Percentiles rank a stretch among this genome's conserved stretches.
These are phyloP conservation scores for Phania funesta DNA, from an alignment of 2,888 invertebrate genomes.

Conservation along the genomic window DNA sequence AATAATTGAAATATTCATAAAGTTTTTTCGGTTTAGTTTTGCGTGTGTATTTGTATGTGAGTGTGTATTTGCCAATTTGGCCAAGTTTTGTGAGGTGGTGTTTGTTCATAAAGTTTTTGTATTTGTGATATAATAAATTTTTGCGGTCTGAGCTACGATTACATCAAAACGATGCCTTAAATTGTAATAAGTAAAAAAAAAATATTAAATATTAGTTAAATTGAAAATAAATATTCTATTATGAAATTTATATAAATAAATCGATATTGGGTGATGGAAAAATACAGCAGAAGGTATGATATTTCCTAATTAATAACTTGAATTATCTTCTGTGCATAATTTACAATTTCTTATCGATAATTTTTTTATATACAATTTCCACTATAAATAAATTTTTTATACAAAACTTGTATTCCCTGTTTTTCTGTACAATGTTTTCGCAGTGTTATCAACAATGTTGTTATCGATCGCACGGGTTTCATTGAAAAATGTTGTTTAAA, in stretches of 20 bases:
- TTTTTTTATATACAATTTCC: too few species aligned
- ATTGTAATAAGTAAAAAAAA: constrained; percentile 1
- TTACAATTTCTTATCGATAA: too few species aligned
- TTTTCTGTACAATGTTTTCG: too few species aligned
- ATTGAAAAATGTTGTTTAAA: too few species aligned
- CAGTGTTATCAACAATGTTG: too few species aligned
- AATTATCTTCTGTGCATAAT: too few species aligned
- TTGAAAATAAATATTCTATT: not conserved
- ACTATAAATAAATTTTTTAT: too few species aligned
- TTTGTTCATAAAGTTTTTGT: constrained; percentile 47
- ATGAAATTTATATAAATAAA: not conserved
- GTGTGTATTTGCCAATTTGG: constrained; percentile 37
- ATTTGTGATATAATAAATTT: constrained; percentile 28
- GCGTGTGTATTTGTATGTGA: not conserved
- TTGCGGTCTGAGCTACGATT: constrained; percentile 23
- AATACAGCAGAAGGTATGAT: constrained; percentile 4
- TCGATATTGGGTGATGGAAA: not conserved
- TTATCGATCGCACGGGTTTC: too few species aligned
- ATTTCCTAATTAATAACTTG: too few species aligned
- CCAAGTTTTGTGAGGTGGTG: constrained; percentile 53
- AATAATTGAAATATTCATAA: constrained; percentile 1
- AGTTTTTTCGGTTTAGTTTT: not conserved
- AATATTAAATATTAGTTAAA: constrained; percentile 24
- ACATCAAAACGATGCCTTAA: not conserved
- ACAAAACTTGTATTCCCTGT: too few species aligned